A percentile compares a stretch with the other conserved stretches of the same genome.
Conservation (phyloP, 2,113 vertebrate species). For the Panthera uncia region DNA sequence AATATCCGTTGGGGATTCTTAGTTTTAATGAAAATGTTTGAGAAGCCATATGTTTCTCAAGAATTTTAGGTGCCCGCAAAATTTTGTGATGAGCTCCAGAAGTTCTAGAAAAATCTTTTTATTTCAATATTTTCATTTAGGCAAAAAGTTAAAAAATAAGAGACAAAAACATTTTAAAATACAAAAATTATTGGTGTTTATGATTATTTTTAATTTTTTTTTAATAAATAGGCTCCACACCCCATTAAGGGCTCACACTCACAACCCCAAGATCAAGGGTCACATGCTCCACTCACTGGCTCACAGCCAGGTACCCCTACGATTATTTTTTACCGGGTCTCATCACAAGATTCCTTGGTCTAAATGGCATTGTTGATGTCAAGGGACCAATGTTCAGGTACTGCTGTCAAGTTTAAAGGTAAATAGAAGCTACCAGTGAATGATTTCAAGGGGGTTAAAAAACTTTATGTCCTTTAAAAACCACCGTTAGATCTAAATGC, state of each 20-base stretch:
- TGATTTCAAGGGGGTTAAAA: background rate
- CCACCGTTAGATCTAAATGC: background rate
- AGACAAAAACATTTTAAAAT: background rate
- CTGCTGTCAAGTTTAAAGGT: background rate
- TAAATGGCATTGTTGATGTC: background rate
- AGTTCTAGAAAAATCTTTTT: background rate
- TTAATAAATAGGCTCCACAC: too few relatives aligned
- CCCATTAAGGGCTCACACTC: too few relatives aligned
- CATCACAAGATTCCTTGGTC: background rate
- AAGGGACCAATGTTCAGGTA: background rate
- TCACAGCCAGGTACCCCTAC: too few relatives aligned
- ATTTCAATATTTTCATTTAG: background rate
- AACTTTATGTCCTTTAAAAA: background rate
- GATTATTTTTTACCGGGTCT: background rate
- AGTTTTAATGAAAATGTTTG: background rate
- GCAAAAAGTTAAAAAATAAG: background rate
- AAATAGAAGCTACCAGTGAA: background rate
- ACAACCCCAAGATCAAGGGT: too few relatives aligned
- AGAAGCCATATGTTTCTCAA: background rate
- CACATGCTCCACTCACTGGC: too few relatives aligned
- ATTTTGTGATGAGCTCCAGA: background rate
- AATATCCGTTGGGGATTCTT: background rate
- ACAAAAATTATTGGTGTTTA: background rate
- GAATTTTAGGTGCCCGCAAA: background rate
- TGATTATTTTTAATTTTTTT: background rate